phyloP scores from a whole-genome alignment of 1,140 invertebrate genomes.

The Nasonia giraulti region DNA sequence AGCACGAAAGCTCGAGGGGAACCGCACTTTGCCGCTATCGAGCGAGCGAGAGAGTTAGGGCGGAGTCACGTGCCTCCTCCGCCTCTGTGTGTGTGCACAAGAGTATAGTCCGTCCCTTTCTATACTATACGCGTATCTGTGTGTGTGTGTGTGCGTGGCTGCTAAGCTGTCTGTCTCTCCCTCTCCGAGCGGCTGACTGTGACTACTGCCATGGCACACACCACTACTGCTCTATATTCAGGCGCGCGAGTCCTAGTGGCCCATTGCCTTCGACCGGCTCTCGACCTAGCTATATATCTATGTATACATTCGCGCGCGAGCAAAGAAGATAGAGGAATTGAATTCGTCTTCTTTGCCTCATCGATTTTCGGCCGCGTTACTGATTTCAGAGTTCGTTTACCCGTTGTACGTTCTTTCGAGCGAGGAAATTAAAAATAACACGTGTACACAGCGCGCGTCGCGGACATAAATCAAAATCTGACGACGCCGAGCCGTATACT shows the following conservation, averaged over 20 bases:
- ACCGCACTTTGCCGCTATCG: constrained; percentile 70
- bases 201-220: neutral
- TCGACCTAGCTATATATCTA: neutral
- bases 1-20: constrained; percentile 69
- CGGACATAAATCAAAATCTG: constrained; percentile 26
- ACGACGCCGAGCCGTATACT: neutral
- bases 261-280: constrained; percentile 66
- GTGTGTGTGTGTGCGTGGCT: neutral
- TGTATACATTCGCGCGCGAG: neutral
- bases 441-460: neutral
- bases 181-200: constrained; percentile 2
- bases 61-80: constrained; percentile 28
- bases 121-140: neutral
- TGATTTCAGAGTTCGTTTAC: neutral
- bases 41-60: constrained; percentile 58
- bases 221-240: constrained; percentile 63
- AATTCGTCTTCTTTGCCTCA: constrained; percentile 13
- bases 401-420: neutral
- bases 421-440: no score
- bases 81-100: neutral
- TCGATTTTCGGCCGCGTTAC: neutral
- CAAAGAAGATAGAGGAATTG: neutral
- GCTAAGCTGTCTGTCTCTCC: neutral
- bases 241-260: constrained; percentile 65
- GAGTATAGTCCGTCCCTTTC: neutral